Evolutionary conservation across 2,888 invertebrate species (phyloP).

Genomic region (Amphimallon solstitiale): DNA sequence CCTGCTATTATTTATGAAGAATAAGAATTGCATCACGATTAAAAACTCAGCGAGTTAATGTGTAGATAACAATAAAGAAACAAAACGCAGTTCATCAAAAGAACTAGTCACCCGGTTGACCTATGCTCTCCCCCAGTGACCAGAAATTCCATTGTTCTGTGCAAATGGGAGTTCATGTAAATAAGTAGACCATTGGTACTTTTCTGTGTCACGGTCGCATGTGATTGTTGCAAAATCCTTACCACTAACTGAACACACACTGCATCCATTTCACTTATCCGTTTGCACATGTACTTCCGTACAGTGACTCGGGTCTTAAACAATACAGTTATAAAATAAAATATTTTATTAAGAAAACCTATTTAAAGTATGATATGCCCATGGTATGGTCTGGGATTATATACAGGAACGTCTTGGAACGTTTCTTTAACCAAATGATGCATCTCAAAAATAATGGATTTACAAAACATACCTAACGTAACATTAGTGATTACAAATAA

Average conservation of each 20-base stretch:
- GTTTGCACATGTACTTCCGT: background rate
- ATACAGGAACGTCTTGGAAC: no score
- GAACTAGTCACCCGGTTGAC: conserved; percentile 15
- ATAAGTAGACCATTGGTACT: conserved; percentile 21
- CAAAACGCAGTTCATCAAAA: background rate
- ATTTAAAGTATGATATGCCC: no score
- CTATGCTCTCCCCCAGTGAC: conserved; percentile 14
- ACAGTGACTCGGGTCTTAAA: no score
- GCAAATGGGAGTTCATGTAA: conserved; percentile 14
- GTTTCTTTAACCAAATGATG: no score
- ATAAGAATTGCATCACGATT: background rate
- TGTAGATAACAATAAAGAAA: conserved; percentile 1
- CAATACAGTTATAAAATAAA: no score
- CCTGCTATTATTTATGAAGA: no score
- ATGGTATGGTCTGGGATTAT: no score
- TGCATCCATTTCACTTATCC: conserved; percentile 3
- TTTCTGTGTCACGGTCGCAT: conserved; percentile 22
- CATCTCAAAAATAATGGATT: no score
- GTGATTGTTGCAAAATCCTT: conserved; percentile 25
- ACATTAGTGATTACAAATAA: no score
- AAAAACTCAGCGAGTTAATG: background rate
- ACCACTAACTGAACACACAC: conserved; percentile 7
- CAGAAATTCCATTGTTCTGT: conserved; percentile 26
- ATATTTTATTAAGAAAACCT: no score
- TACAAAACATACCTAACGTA: no score